Conservation (phyloP, 2,888 invertebrate genomes). For the Andrena bucephala region DNA sequence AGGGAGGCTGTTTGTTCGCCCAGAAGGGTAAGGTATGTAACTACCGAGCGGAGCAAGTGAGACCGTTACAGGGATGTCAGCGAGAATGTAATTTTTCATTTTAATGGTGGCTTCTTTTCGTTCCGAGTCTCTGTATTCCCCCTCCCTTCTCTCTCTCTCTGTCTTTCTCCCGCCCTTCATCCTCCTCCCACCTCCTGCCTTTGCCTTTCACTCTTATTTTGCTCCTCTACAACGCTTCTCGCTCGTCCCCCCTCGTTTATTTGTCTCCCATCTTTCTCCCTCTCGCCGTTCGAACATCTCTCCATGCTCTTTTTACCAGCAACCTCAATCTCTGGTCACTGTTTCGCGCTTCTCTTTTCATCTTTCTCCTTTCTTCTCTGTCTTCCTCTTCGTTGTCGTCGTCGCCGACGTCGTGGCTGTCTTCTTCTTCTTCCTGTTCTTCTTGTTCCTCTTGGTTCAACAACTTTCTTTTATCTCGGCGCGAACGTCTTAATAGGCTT, state of each 20-base stretch:
- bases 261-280: conserved; percentile 34
- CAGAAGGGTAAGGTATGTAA: conserved; percentile 76
- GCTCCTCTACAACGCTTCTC: conserved; percentile 16
- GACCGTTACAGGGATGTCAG: conserved; percentile 77
- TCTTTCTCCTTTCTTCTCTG: conserved; percentile 35
- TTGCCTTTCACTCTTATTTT: conserved; percentile 47
- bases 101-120: conserved; percentile 82
- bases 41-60: conserved; percentile 72
- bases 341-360: conserved; percentile 41
- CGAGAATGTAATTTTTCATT: conserved; percentile 85
- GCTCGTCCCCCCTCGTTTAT: conserved; percentile 36
- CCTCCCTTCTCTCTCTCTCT: conserved; percentile 8
- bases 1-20: conserved; percentile 74
- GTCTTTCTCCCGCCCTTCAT: conserved; percentile 20
- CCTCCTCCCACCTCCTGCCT: conserved; percentile 61
- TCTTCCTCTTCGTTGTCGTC: conserved; percentile 31
- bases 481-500: conserved; percentile 76
- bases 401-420: conserved; percentile 19
- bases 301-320: conserved; percentile 60
- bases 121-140: conserved; percentile 52
- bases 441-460: conserved; percentile 57
- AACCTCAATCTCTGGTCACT: conserved; percentile 48
- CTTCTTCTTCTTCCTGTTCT: conserved; percentile 37
- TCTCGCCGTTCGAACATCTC: conserved; percentile 22
- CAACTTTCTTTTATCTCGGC: conserved; percentile 75